Base-by-base conservation (phyloP, 2,888 invertebrate genomes). In the Globia sparganii region DNA sequence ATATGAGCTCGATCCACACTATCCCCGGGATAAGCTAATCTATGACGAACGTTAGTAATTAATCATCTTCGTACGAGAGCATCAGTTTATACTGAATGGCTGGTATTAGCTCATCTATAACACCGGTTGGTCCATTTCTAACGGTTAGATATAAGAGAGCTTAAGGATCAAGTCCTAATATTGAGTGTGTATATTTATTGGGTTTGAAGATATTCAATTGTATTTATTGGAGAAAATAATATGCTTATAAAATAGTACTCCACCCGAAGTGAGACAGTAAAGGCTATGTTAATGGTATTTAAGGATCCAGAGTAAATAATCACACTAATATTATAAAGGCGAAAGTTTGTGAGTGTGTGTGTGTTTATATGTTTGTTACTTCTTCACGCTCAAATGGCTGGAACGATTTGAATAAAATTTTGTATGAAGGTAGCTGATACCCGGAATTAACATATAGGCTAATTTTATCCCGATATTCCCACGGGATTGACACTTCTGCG, bases 41-140 rank as follows among this genome's bases (percentile, higher is more conserved):
- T 76, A 74, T 86, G 64, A 78, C 73, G 64, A 81, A 77, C 79
- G 71, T 49, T 71, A 72, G 86, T 78, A 83, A 87, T 86, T 86
- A 86, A 86, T 86, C 88, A 86, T 86, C 49, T 78, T 79, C 53
- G 43, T 77, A 65, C 40, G 37, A 67, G 49, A 67, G 46, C 72
- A 77, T 85, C 78, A 79, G 79, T 79, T 72, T 69, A 77, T 75
- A 80, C 56, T 74, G 75, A 75, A 85, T 70, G 13, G 37, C 61
- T 72, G 59, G 64, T 80, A 72, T 74, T 59, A 69, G 28, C 58
- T 62, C 65, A 71, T 80, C 64, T 56, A 68, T 74, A 79, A 62
- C 25, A 78, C 49, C 18, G 6, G 40, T 25, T 58, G 37, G 31
- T 70, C 34, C 28, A 58, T 64, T 71, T 68, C 74, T 71, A 62